Percentiles rank a stretch among this genome's conserved stretches.
These are phyloP conservation scores for Cynodonichthys magdalenae DNA, from an alignment of 2,797 vertebrate species.

Conservation along the genomic window DNA sequence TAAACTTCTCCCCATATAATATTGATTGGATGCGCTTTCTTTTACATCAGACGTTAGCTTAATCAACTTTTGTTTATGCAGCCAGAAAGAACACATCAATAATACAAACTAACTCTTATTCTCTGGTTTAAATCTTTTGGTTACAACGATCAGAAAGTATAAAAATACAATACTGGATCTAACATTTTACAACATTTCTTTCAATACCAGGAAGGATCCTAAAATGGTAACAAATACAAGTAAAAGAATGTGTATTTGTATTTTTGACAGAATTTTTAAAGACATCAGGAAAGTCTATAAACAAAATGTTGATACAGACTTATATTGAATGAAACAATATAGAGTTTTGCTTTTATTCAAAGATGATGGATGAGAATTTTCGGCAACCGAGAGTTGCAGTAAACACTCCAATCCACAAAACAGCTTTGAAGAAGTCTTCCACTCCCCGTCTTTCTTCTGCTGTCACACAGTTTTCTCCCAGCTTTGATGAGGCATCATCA, in stretches of 20 bases:
- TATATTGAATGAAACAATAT: not conserved
- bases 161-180: no score
- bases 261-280: not conserved
- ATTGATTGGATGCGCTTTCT: no score
- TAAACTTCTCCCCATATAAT: no score
- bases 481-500: slow-evolving; percentile 14
- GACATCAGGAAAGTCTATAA: not conserved
- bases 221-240: no score
- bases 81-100: no score
- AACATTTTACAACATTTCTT: no score
- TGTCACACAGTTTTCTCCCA: not conserved
- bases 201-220: no score
- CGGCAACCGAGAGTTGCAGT: not conserved
- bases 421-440: not conserved
- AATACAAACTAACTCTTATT: no score
- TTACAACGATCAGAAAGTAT: no score
- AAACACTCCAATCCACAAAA: not conserved
- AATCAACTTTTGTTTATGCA: no score
- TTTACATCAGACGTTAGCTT: no score
- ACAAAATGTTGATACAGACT: not conserved
- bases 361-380: not conserved
- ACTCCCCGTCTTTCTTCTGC: not conserved
- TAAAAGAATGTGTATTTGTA: not conserved
- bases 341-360: not conserved
- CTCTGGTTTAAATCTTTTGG: no score